Base-by-base conservation (phyloP, 2,113 vertebrate species). In the Echinops telfairi region DNA sequence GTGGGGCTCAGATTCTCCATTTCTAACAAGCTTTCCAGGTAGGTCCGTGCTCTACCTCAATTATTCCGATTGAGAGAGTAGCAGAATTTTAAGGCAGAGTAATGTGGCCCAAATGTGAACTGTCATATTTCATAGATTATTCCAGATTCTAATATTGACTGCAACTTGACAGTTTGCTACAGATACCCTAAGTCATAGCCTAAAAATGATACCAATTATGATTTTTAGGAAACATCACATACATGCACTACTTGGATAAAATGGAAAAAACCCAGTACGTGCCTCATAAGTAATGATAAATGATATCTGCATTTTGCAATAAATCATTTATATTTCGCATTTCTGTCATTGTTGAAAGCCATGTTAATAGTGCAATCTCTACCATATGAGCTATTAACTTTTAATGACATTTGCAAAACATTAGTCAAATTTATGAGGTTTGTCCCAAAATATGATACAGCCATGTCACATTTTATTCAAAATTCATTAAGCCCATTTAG, bases 401-500 rank as follows among this genome's bases (percentile, higher is more conserved):
- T 94, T 91, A 94, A 95, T 91, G 89, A 90, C 68, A 92, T 92
- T 95, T 95, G 25, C 88, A 94, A 95, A 96, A 94, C 62, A 94
- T 94, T 95, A 80, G 95, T 93, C 89, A 94, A 92, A 94, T 79
- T 91, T 94, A 89, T 81, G 90, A 94, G 60, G 17, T 73, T 94
- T 23, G 6, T 64, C 71, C 86, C 83, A 83, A 94, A 95, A 83
- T 88, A 38, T 82, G 80, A 95, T 40, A 87, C 0, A 29, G n/a
- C 95, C 68, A 60, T 92, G 68, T 84, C 38, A 88, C 70, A 86
- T 95, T 95, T 92, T 95, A 92, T 93, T 85, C 33, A 66, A 79
- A 96, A 97, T 90, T 89, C 78, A 95, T 94, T 96, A 95, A 76
- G 53, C 27, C 81, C 53, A 81, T 95, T 97, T 92, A 92, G 66